These are phyloP conservation scores for Temnothorax nylanderi DNA, from an alignment of 1,140 invertebrate species.

Conservation along the genomic window DNA sequence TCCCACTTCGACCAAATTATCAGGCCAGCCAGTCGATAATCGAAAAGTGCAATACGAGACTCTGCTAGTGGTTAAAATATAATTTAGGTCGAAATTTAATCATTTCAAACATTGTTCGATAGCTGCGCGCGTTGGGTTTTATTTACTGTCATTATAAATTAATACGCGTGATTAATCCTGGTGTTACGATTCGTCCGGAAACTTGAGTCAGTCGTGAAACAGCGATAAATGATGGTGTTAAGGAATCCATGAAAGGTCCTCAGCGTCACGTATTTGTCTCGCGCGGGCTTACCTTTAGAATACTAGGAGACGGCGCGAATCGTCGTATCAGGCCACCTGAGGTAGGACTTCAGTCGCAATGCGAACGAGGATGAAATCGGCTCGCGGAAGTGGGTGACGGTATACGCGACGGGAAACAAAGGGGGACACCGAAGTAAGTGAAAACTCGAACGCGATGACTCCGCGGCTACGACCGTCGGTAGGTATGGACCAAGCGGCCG, in stretches of 20 bases:
- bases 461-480: conserved; percentile 31
- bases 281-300: conserved; percentile 17
- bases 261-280: neutral
- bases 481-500: conserved; percentile 51
- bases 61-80: neutral
- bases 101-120: neutral
- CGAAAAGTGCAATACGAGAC: neutral
- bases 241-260: neutral
- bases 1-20: conserved; percentile 30
- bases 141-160: neutral
- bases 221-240: neutral
- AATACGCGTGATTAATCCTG: neutral
- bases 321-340: neutral
- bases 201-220: neutral
- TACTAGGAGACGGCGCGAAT: conserved; percentile 1
- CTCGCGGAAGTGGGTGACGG: conserved; percentile 17
- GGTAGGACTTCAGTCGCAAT: conserved; percentile 3
- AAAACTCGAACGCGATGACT: conserved; percentile 30
- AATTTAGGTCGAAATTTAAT: neutral
- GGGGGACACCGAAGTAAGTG: conserved; percentile 18
- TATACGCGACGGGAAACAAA: conserved; percentile 4
- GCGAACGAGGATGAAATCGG: conserved; percentile 5
- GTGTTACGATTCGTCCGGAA: neutral
- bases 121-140: neutral
- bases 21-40: neutral